Evolutionary conservation across 2,888 invertebrate species (phyloP).

Genomic region (Sinohyriopsis cumingii): DNA sequence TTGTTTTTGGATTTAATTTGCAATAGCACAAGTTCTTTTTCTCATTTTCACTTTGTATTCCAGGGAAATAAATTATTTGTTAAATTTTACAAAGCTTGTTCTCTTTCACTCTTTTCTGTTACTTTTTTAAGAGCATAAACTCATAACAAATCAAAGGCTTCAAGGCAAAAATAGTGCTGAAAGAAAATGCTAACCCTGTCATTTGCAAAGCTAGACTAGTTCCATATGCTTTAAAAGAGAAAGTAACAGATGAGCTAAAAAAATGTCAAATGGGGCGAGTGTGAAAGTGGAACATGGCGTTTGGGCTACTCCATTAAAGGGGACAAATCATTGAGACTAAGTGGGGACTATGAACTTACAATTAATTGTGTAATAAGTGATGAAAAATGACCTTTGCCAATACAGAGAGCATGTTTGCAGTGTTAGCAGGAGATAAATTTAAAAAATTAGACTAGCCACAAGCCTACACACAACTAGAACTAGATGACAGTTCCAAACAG

Average conservation of each 20-base stretch:
- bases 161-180: conserved; percentile 6
- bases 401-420: conserved; percentile 29
- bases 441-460: conserved; percentile 30
- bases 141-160: conserved; percentile 7
- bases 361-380: conserved; percentile 48
- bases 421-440: conserved; percentile 27
- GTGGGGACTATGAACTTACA: conserved; percentile 40
- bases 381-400: conserved; percentile 43
- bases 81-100: too few species aligned
- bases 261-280: conserved; percentile 13
- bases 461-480: conserved; percentile 30
- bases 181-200: conserved; percentile 8
- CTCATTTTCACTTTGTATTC: too few species aligned
- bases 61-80: too few species aligned
- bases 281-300: conserved; percentile 18
- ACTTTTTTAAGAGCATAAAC: too few species aligned
- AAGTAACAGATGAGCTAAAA: conserved; percentile 19
- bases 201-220: conserved; percentile 6
- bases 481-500: conserved; percentile 22
- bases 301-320: conserved; percentile 43
- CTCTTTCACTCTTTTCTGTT: too few species aligned
- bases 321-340: conserved; percentile 21
- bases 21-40: too few species aligned
- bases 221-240: conserved; percentile 18
- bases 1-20: too few species aligned